A percentile compares a stretch with the other conserved stretches of the same genome.
phyloP scores from a whole-genome alignment of 2,888 invertebrate genomes.

The Cotesia congregata region DNA sequence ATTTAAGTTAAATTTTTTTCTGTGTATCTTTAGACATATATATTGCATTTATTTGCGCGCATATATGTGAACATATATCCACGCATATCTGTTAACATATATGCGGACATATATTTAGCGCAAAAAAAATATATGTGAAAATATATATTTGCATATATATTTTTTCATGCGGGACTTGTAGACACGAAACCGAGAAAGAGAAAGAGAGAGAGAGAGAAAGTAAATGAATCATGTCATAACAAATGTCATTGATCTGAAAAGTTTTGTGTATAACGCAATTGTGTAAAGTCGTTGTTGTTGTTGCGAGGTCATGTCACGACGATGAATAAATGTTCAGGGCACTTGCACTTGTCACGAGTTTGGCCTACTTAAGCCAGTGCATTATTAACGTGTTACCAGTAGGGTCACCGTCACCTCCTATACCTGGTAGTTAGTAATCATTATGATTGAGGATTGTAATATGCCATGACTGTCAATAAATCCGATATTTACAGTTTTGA shows the following conservation, averaged over 20 bases:
- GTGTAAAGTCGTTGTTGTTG: slow-evolving; percentile 19
- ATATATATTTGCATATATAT: too few relatives aligned
- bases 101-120: too few relatives aligned
- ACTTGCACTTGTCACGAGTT: slow-evolving; percentile 53
- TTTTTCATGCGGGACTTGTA: too few relatives aligned
- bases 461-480: slow-evolving; percentile 10
- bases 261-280: slow-evolving; percentile 7
- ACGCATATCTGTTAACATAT: too few relatives aligned
- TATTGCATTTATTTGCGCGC: too few relatives aligned
- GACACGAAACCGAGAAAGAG: not conserved
- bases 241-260: slow-evolving; percentile 31
- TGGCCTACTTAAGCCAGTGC: slow-evolving; percentile 58
- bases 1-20: too few relatives aligned
- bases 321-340: slow-evolving; percentile 27
- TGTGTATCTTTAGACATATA: too few relatives aligned
- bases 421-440: slow-evolving; percentile 21
- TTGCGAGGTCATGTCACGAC: slow-evolving; percentile 23
- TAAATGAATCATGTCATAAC: not conserved
- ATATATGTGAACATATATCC: too few relatives aligned
- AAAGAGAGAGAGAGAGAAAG: not conserved
- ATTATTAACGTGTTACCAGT: slow-evolving; percentile 54
- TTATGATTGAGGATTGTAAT: slow-evolving; percentile 19
- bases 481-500: slow-evolving; percentile 8
- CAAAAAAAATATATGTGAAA: too few relatives aligned
- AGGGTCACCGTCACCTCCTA: slow-evolving; percentile 37